Conservation (phyloP, 2,113 vertebrate genomes). For the Triplophysa tibetana region DNA sequence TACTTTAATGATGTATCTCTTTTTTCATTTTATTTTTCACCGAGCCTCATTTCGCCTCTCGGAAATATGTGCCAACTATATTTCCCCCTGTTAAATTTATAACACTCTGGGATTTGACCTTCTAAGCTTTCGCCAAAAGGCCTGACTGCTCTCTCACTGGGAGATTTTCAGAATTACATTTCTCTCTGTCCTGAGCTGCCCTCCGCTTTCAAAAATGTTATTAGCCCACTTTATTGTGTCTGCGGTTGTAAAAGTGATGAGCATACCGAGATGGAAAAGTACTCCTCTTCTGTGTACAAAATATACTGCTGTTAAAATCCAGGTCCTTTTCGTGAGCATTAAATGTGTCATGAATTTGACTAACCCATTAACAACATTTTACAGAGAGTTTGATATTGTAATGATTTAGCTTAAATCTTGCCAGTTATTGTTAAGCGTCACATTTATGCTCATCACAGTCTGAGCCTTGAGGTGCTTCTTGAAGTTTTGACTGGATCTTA, state of each 20-base stretch:
- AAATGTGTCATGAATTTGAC: neutral
- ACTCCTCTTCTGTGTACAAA: neutral
- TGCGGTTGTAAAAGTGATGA: constrained; percentile 25
- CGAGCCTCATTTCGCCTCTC: neutral
- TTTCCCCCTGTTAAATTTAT: constrained; percentile 31
- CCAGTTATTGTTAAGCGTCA: constrained; percentile 17
- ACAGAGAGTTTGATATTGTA: constrained; percentile 16
- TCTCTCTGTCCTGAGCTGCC: constrained; percentile 33
- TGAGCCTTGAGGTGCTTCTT: constrained; percentile 30
- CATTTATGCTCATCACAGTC: neutral
- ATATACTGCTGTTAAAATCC: neutral
- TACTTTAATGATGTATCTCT: neutral
- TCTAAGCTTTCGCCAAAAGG: constrained; percentile 15
- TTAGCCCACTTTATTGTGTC: constrained; percentile 8
- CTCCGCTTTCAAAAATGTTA: constrained; percentile 35
- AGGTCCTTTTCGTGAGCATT: neutral
- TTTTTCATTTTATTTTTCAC: neutral
- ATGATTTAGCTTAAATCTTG: neutral
- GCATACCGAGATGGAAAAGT: constrained; percentile 5
- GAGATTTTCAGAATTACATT: constrained; percentile 27
- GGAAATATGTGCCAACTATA: constrained; percentile 25
- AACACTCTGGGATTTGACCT: constrained; percentile 46
- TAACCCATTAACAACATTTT: neutral
- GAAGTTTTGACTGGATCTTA: constrained; percentile 35
- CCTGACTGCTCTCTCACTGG: constrained; percentile 19